These are phyloP conservation scores for Coracopsis vasa DNA, from an alignment of 2,113 vertebrate species.

Conservation along the genomic window DNA sequence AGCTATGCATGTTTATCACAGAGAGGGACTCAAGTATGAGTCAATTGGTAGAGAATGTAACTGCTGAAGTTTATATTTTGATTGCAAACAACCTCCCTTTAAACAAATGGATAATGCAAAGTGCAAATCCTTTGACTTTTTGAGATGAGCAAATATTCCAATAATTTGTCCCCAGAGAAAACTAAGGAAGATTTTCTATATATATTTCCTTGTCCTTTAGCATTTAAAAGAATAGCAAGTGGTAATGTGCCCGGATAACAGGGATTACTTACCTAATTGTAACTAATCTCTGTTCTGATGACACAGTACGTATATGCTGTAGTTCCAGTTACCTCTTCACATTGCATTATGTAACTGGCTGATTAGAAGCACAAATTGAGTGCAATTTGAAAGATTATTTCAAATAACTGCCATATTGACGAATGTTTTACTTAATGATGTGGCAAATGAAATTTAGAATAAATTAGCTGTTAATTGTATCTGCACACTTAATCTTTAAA, in stretches of 20 bases:
- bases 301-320: background rate
- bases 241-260: background rate
- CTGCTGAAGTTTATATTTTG: conserved; percentile 41
- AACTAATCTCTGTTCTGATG: conserved; percentile 34
- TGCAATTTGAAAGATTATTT: conserved; percentile 6
- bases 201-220: background rate
- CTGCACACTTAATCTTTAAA: background rate
- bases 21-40: conserved; percentile 7
- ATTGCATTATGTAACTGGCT: background rate
- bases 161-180: conserved; percentile 26
- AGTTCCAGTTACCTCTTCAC: conserved; percentile 11
- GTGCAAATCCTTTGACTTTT: conserved; percentile 39
- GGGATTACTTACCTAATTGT: conserved; percentile 42
- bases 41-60: background rate
- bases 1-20: conserved; percentile 27
- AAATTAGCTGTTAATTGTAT: conserved; percentile 18
- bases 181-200: background rate
- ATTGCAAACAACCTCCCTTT: conserved; percentile 10
- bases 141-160: conserved; percentile 22
- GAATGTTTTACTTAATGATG: conserved; percentile 20
- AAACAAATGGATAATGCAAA: conserved; percentile 18
- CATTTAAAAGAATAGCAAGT: background rate
- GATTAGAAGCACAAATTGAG: conserved; percentile 48
- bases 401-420: background rate
- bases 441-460: conserved; percentile 12